These are phyloP conservation scores for Panulirus ornatus DNA, from an alignment of 1,140 invertebrate species.

Conservation along the genomic window DNA sequence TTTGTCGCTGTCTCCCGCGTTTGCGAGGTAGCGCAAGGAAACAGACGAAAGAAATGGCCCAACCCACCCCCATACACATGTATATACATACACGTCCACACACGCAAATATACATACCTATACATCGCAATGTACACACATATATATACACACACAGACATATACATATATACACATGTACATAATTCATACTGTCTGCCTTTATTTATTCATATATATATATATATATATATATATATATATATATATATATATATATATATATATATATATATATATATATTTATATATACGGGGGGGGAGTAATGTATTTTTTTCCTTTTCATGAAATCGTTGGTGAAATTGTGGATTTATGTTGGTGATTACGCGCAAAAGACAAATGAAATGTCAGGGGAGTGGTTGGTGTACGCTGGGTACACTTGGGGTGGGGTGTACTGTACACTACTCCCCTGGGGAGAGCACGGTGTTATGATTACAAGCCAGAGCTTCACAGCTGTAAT, in stretches of 20 bases:
- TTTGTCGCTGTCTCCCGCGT: not conserved
- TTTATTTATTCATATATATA: too few relatives aligned
- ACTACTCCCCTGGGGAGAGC: not conserved
- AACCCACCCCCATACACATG: not conserved
- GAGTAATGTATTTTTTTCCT: not conserved
- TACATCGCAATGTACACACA: too few relatives aligned
- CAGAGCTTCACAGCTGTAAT: too few relatives aligned
- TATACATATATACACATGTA: not conserved
- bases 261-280: not conserved
- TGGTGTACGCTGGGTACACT: not conserved
- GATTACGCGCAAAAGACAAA: not conserved
- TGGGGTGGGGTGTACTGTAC: not conserved
- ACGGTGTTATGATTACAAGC: too few relatives aligned
- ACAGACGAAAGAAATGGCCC: too few relatives aligned
- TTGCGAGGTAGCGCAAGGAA: too few relatives aligned
- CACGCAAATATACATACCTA: conserved; percentile 41
- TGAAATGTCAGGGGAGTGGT: not conserved
- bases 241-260: not conserved
- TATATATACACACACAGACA: conserved; percentile 10
- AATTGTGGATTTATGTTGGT: too few relatives aligned
- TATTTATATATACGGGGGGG: not conserved
- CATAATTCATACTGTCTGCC: too few relatives aligned
- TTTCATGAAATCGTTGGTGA: too few relatives aligned
- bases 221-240: not conserved
- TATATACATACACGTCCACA: not conserved